These are phyloP conservation scores for Thymelicus lineola DNA, from an alignment of 2,888 invertebrate species.

Conservation along the genomic window DNA sequence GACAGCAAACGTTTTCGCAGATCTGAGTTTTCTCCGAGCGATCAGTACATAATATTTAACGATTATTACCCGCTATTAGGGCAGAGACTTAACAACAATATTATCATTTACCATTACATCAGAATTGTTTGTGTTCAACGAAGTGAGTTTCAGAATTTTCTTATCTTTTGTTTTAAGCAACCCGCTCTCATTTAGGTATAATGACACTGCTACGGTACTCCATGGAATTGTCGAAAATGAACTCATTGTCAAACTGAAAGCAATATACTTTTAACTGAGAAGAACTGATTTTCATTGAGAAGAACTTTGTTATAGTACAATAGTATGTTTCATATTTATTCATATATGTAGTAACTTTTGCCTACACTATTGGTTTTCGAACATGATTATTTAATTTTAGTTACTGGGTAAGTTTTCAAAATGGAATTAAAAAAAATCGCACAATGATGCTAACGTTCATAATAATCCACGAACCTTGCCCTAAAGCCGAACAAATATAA, in stretches of 20 bases:
- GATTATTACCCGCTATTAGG: slow-evolving; percentile 1
- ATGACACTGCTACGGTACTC: slow-evolving; percentile 8
- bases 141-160: slow-evolving; percentile 12
- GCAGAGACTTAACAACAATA: not conserved
- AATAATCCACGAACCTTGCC: too few relatives aligned
- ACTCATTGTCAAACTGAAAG: slow-evolving; percentile 21
- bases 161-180: slow-evolving; percentile 14
- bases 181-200: slow-evolving; percentile 6
- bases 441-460: too few relatives aligned
- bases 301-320: not conserved
- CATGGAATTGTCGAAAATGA: slow-evolving; percentile 13
- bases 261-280: slow-evolving; percentile 12
- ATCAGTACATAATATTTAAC: slow-evolving; percentile 9
- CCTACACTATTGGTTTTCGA: not conserved
- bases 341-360: not conserved
- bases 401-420: too few relatives aligned
- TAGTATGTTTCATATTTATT: not conserved
- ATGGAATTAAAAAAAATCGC: too few relatives aligned
- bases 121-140: slow-evolving; percentile 17
- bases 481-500: too few relatives aligned
- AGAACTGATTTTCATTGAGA: not conserved
- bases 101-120: slow-evolving; percentile 14
- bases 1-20: not conserved
- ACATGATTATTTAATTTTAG: not conserved
- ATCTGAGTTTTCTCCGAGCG: slow-evolving; percentile 5